Base-by-base conservation (phyloP, 1,140 invertebrate species). In the Tyrophagus putrescentiae region DNA sequence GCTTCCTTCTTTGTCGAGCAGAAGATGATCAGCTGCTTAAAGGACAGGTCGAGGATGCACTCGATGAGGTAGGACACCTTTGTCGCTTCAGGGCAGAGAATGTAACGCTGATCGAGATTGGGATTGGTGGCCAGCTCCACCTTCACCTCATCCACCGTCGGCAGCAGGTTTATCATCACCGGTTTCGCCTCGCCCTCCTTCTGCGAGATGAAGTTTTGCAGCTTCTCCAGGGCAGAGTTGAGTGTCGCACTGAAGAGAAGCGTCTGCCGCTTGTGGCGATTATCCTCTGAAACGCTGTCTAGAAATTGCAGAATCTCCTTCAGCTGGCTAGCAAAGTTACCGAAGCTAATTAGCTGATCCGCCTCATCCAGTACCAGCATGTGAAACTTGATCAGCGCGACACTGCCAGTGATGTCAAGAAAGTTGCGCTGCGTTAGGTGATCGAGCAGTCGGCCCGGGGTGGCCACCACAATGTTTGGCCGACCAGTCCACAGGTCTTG, bases 181-280 rank as follows among this genome's bases (percentile, higher is more conserved):
- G 64, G 53, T 32, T 62, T 59, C 25, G 50, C 9, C 50, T 50
- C 28, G 27, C 21, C 6, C 36, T 63, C 41, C 42, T 62, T 64
- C 31, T 41, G 76, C 1, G 76, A 72, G 18, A 79, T 79, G 4
- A 84, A 76, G 65, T 79, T 68, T 70, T 84, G 81, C 18, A 87
- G 73, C 72, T 82, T 81, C 59, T 82, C 74, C 28, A 87, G 72
- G 62, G 84, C 80, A 70, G 92, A 85, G 7, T 89, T 94, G 70
- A 97, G 90, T 16, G 95, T 98, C 1, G 95, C 95, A 60, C 92
- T 96, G 69, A 97, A 98, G 27, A 97, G 76, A 32, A 95, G 75
- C 23, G 84, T 91, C 68, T 90, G 87, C 65, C 84, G 78, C 44
- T 83, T 79, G 64, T 81, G 94, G 83, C 67, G 54, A 80, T 82